phyloP scores from a whole-genome alignment of 2,888 invertebrate species.

The Unio pictorum region DNA sequence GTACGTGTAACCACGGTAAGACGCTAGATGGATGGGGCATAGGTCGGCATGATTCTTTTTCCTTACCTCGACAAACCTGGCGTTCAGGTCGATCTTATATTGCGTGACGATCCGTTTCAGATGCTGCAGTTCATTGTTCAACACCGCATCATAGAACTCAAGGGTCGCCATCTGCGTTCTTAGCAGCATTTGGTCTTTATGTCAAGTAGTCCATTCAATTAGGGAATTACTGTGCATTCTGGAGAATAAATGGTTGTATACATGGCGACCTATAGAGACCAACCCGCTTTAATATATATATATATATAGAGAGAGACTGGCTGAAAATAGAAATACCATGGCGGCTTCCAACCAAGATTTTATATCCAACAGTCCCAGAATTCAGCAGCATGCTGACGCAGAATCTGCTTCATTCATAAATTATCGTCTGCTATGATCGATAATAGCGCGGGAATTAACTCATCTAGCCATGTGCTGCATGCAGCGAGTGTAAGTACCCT shows the following conservation, averaged over 20 bases:
- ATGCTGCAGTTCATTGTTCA: conserved; percentile 68
- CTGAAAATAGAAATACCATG: too few relatives aligned
- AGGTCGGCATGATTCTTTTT: conserved; percentile 70
- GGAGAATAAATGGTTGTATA: too few relatives aligned
- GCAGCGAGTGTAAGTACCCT: not conserved
- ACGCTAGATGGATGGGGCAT: conserved; percentile 69
- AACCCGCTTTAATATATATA: too few relatives aligned
- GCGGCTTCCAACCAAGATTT: too few relatives aligned
- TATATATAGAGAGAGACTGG: too few relatives aligned
- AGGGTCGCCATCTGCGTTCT: conserved; percentile 65
- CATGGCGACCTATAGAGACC: too few relatives aligned
- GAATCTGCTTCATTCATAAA: too few relatives aligned
- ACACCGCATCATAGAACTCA: conserved; percentile 70
- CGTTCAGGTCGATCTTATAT: conserved; percentile 69
- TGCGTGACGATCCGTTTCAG: conserved; percentile 67
- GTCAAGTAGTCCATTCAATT: too few relatives aligned
- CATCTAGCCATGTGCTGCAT: not conserved
- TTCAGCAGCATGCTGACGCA: too few relatives aligned
- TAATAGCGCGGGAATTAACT: conserved; percentile 2
- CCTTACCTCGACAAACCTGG: conserved; percentile 69
- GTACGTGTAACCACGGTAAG: conserved; percentile 69
- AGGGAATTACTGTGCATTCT: too few relatives aligned
- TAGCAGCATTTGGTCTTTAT: conserved; percentile 47
- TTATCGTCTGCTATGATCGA: too few relatives aligned
- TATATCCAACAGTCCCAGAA: too few relatives aligned